A percentile compares a stretch with the other conserved stretches of the same genome.
Conservation (phyloP, 2,797 vertebrate genomes). For the Cygnus olor region DNA sequence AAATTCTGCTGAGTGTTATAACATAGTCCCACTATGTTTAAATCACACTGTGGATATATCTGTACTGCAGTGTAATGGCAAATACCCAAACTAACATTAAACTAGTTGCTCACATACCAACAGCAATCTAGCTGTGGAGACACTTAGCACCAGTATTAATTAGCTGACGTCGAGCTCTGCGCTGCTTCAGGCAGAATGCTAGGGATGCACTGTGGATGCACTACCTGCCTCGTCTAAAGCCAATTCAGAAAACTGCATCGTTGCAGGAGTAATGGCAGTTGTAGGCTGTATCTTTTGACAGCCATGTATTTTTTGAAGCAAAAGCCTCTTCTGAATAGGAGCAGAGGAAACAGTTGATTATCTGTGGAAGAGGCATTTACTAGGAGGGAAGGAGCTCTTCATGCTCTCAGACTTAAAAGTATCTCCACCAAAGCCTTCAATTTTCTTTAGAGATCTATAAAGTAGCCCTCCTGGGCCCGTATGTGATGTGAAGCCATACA, state of each 20-base stretch:
- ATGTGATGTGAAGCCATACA: background rate
- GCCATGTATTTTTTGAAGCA: background rate
- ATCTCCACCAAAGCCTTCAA: background rate
- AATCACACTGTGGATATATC: background rate
- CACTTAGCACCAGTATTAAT: background rate
- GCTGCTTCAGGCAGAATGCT: background rate
- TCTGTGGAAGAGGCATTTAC: background rate
- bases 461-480: slow-evolving; percentile 11
- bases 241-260: background rate
- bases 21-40: background rate
- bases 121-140: background rate
- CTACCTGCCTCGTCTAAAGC: background rate
- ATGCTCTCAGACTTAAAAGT: background rate
- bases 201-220: background rate
- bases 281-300: background rate
- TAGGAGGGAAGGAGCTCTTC: slow-evolving; percentile 11
- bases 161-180: background rate
- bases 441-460: slow-evolving; percentile 24
- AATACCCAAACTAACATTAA: background rate
- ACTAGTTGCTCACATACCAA: background rate
- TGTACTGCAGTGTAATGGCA: background rate
- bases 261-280: background rate
- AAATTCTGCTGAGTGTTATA: background rate
- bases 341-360: background rate
- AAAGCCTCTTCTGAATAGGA: background rate